Evolutionary conservation across 2,888 invertebrate species (phyloP).

Genomic region (Oxytorus armatus): DNA sequence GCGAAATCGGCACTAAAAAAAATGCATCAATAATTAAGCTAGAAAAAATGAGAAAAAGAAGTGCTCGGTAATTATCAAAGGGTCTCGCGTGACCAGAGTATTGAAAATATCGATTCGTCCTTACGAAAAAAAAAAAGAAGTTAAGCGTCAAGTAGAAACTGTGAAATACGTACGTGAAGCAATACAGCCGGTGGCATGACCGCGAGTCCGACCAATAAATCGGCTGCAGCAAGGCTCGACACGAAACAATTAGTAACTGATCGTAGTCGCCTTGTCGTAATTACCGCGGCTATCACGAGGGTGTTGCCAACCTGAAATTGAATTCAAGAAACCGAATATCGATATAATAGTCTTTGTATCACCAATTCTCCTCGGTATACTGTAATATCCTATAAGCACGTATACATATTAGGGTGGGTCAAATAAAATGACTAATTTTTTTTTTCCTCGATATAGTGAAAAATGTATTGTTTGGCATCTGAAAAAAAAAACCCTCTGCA

Average conservation of each 20-base stretch:
- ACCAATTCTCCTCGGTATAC: too few species aligned
- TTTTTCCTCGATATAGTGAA: too few species aligned
- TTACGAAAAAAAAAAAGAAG: neutral
- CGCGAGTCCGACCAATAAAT: slow-evolving; percentile 96
- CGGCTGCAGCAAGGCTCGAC: slow-evolving; percentile 96
- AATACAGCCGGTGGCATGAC: slow-evolving; percentile 97
- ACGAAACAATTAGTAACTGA: slow-evolving; percentile 98
- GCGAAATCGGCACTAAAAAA: too few species aligned
- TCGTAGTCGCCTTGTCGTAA: slow-evolving; percentile 93
- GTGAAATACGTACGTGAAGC: slow-evolving; percentile 76
- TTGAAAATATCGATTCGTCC: slow-evolving; percentile 2
- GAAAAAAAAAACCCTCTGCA: too few species aligned
- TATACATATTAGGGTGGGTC: too few species aligned
- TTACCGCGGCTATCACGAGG: slow-evolving; percentile 94
- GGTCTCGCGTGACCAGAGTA: neutral
- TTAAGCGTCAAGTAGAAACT: neutral
- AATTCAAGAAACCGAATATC: slow-evolving; percentile 40
- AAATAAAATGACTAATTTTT: too few species aligned
- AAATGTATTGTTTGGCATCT: too few species aligned
- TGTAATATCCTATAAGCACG: too few species aligned
- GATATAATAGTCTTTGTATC: slow-evolving; percentile 24
- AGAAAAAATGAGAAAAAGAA: too few species aligned
- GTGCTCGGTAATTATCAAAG: too few species aligned
- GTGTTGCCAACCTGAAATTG: slow-evolving; percentile 90
- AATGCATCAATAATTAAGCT: too few species aligned